Evolutionary conservation across 2,113 vertebrate species (phyloP).

Genomic region (Lophura nycthemera): DNA sequence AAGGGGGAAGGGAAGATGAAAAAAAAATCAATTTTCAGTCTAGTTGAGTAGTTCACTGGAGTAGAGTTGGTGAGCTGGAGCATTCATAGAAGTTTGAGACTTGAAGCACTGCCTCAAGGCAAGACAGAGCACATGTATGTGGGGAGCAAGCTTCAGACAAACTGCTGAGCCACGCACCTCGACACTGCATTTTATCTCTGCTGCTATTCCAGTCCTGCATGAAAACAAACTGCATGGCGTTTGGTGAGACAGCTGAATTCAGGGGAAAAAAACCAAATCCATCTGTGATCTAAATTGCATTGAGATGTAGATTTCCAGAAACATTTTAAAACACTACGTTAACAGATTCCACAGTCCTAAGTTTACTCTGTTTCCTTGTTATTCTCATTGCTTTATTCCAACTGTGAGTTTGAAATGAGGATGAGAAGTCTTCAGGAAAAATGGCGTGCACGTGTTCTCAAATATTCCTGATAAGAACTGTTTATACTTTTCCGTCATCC

Average conservation of each 20-base stretch:
- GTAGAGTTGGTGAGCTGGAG: slow-evolving; percentile 41
- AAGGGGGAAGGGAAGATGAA: not conserved
- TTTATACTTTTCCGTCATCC: slow-evolving; percentile 71
- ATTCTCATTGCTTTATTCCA: slow-evolving; percentile 62
- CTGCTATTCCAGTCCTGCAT: not conserved
- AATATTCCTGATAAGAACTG: slow-evolving; percentile 66
- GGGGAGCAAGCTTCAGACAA: slow-evolving; percentile 22
- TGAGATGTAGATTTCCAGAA: slow-evolving; percentile 55
- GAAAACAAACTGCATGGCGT: slow-evolving; percentile 1
- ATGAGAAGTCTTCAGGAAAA: slow-evolving; percentile 72
- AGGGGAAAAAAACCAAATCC: slow-evolving; percentile 2
- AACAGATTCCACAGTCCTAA: slow-evolving; percentile 42
- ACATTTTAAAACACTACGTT: slow-evolving; percentile 12
- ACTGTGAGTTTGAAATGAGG: slow-evolving; percentile 53
- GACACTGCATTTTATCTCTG: not conserved
- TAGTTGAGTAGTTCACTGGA: slow-evolving; percentile 4
- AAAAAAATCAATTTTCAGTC: not conserved
- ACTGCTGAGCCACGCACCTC: slow-evolving; percentile 13
- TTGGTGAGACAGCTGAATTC: slow-evolving; percentile 9
- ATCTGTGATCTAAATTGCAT: slow-evolving; percentile 44
- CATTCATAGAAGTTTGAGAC: slow-evolving; percentile 38
- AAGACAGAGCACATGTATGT: not conserved
- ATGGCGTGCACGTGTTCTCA: slow-evolving; percentile 68
- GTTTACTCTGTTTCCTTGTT: slow-evolving; percentile 53
- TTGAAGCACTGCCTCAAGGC: slow-evolving; percentile 35